These are phyloP conservation scores for Carettochelys insculpta DNA, from an alignment of 2,113 vertebrate genomes.

Conservation along the genomic window DNA sequence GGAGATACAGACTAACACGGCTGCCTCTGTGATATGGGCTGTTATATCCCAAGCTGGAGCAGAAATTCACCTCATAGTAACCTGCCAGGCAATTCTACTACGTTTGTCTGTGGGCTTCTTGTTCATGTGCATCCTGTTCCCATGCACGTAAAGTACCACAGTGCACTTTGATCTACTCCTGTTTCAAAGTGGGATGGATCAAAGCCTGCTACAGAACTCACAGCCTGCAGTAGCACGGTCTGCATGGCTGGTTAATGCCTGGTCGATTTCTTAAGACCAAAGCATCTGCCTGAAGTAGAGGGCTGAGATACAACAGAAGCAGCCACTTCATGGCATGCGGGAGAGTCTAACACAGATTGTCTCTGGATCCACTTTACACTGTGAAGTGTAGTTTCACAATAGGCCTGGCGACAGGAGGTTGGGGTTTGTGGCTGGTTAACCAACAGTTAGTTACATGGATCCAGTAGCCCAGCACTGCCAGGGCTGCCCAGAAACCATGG, in stretches of 20 bases:
- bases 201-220: background rate
- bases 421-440: background rate
- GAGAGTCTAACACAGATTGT: background rate
- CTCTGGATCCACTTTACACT: background rate
- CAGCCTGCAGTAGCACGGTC: background rate
- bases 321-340: background rate
- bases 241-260: background rate
- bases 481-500: background rate
- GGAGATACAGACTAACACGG: too few species aligned
- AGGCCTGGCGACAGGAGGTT: background rate
- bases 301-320: background rate
- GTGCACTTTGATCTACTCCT: background rate
- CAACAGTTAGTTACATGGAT: background rate
- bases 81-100: background rate
- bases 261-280: background rate
- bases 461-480: background rate
- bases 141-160: background rate
- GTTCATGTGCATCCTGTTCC: background rate
- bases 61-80: background rate
- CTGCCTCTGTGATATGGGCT: too few species aligned
- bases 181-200: background rate
- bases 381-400: background rate
- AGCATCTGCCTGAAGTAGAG: background rate
- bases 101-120: too few species aligned
- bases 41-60: background rate